Percentiles rank a stretch among this genome's conserved stretches.
Conservation (phyloP, 2,797 vertebrate genomes). For the Rhabdomys pumilio region DNA sequence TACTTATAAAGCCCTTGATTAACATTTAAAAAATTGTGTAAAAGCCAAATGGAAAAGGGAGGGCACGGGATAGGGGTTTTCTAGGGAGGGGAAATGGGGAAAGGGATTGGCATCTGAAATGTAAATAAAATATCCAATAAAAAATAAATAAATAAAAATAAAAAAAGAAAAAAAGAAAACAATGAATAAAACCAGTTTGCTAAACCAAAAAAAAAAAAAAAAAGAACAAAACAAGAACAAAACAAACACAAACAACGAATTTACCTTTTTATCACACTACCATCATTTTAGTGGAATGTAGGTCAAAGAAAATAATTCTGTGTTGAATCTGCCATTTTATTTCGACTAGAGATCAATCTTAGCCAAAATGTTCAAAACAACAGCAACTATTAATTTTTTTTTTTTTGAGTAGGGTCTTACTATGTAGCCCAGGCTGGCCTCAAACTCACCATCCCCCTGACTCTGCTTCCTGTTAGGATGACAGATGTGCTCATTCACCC, state of each 20-base stretch:
- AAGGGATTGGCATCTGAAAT: too few species aligned
- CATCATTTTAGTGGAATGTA: neutral
- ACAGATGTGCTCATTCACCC: neutral
- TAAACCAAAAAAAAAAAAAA: too few species aligned
- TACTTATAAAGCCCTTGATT: too few species aligned
- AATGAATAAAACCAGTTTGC: too few species aligned
- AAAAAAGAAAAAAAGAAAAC: neutral
- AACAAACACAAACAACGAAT: neutral
- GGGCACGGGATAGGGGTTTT: too few species aligned
- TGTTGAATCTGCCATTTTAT: neutral
- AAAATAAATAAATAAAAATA: too few species aligned
- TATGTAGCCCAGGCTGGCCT: neutral
- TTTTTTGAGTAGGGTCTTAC: neutral
- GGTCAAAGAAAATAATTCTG: neutral
- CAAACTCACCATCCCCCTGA: neutral
- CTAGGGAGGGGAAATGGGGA: too few species aligned
- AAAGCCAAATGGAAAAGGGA: too few species aligned
- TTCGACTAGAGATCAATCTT: neutral
- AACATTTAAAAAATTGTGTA: too few species aligned
- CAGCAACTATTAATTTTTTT: neutral
- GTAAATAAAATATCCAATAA: too few species aligned
- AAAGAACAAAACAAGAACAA: neutral
- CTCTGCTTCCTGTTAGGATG: neutral
- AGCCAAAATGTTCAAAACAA: neutral
- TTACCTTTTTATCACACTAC: neutral